Evolutionary conservation across 64 coral and sea anemone genomes (phyloP).

Genomic region (Montipora efflorescens): DNA sequence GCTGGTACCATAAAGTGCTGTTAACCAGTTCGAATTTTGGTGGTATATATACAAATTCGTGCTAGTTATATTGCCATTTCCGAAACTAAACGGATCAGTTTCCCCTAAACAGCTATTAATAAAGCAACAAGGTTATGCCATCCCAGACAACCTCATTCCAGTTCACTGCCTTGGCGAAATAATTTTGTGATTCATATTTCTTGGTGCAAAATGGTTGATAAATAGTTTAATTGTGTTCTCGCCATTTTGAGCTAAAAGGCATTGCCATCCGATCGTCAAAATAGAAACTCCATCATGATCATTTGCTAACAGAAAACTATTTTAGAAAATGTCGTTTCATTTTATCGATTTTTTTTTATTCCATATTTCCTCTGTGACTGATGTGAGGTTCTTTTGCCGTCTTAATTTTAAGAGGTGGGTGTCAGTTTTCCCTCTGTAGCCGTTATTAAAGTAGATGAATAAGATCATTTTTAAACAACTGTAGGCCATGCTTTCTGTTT

Average conservation of each 20-base stretch:
- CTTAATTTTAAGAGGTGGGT: background rate
- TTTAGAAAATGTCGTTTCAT: background rate
- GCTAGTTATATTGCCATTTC: background rate
- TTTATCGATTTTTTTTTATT: conserved; percentile 22
- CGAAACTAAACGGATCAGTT: background rate
- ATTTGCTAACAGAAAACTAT: background rate
- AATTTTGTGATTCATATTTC: background rate
- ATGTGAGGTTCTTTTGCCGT: background rate
- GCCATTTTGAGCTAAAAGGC: no score
- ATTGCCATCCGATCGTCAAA: no score
- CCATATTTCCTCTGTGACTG: background rate
- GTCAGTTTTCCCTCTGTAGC: background rate
- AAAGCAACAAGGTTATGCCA: background rate
- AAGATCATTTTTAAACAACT: background rate
- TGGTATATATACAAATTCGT: conserved; percentile 23
- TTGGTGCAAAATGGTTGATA: background rate
- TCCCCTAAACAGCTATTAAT: no score
- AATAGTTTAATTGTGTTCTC: background rate
- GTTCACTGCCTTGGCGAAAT: conserved; percentile 6
- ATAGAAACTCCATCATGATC: background rate
- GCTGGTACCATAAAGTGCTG: conserved; percentile 5
- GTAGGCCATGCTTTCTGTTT: background rate
- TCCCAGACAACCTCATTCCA: background rate
- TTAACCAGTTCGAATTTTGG: background rate
- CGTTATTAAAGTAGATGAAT: background rate